phyloP scores from a whole-genome alignment of 2,113 vertebrate genomes.

The Entosphenus tridentatus region DNA sequence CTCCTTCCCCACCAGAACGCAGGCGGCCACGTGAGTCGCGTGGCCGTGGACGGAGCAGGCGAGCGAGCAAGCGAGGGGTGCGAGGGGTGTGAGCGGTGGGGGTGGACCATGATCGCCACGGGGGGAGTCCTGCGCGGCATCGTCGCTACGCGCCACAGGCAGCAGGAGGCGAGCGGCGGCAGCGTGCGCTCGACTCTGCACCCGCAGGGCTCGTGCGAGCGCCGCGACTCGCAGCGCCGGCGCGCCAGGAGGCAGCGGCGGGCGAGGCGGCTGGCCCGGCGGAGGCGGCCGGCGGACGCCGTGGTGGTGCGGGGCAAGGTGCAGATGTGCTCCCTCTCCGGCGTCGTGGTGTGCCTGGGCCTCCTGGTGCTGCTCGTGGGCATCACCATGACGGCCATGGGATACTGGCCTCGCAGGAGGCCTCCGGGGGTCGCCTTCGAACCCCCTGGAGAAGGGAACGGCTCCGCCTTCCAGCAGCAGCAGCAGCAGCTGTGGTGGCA shows the following conservation, averaged over 20 bases:
- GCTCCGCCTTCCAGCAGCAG: background rate
- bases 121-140: constrained; percentile 55
- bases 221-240: background rate
- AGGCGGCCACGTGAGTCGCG: no score
- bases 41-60: no score
- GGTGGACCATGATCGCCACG: constrained; percentile 67
- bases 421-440: background rate
- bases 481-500: background rate
- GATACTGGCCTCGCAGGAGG: constrained; percentile 61
- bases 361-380: constrained; percentile 61
- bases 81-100: background rate
- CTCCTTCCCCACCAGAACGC: no score
- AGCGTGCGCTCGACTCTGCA: no score
- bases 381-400: constrained; percentile 53
- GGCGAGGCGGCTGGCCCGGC: constrained; percentile 35
- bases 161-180: background rate
- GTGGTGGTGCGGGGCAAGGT: constrained; percentile 84
- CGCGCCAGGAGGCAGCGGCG: background rate
- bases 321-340: constrained; percentile 56
- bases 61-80: no score
- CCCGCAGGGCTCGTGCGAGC: no score
- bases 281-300: constrained; percentile 59
- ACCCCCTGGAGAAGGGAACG: no score
- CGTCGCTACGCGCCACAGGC: background rate
- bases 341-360: constrained; percentile 53